Percentiles rank a stretch among this genome's conserved stretches.
Conservation (phyloP, 2,888 invertebrate species). For the Harpalus rufipes region DNA sequence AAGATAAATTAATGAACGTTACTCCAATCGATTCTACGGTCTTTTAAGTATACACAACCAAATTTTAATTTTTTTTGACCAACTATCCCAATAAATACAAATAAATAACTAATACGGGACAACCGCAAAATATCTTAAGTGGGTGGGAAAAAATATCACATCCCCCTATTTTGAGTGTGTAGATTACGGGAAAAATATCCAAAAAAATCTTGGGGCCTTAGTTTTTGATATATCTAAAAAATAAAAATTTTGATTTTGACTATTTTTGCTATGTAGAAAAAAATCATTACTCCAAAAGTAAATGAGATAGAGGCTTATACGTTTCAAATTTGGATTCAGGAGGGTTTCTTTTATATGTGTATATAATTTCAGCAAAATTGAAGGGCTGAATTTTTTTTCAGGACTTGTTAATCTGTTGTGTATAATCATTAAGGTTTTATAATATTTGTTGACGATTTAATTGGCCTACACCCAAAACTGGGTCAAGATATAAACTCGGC, state of each 20-base stretch:
- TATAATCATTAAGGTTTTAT: no score
- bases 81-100: no score
- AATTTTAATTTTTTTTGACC: neutral
- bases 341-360: neutral
- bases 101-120: neutral
- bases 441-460: no score
- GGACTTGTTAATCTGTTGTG: neutral
- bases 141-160: neutral
- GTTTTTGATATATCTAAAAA: neutral
- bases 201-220: neutral
- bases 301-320: no score
- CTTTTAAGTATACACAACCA: neutral
- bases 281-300: no score
- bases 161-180: neutral
- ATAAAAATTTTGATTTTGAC: neutral
- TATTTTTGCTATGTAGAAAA: neutral
- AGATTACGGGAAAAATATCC: neutral
- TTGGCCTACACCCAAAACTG: no score
- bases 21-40: neutral
- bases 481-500: no score
- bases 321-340: no score
- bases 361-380: neutral
- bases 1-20: neutral
- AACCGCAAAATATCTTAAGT: neutral
- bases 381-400: neutral